Evolutionary conservation across 2,888 invertebrate species (phyloP).

Genomic region (Pollenia angustigena): DNA sequence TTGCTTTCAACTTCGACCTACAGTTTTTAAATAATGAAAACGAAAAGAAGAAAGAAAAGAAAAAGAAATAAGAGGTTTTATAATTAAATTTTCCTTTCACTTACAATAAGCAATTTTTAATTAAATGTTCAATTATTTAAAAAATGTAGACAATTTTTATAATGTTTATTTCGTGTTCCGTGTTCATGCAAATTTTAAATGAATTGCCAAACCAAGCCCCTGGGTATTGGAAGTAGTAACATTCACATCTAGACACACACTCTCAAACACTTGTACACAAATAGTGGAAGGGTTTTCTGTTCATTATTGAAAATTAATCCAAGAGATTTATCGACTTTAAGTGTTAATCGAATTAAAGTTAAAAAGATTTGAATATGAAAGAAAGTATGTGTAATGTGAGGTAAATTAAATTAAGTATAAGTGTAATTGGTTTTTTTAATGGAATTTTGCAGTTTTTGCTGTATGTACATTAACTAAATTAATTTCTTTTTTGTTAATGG

Average conservation of each 20-base stretch:
- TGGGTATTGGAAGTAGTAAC: slow-evolving; percentile 15
- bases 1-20: slow-evolving; percentile 93
- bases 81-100: slow-evolving; percentile 66
- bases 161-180: slow-evolving; percentile 50
- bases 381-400: not conserved
- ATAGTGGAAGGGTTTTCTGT: not conserved
- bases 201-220: slow-evolving; percentile 53
- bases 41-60: not conserved
- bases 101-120: slow-evolving; percentile 64
- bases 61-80: slow-evolving; percentile 27
- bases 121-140: slow-evolving; percentile 67
- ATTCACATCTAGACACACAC: slow-evolving; percentile 5
- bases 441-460: too few species aligned
- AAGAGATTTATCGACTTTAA: slow-evolving; percentile 35
- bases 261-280: not conserved
- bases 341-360: slow-evolving; percentile 52
- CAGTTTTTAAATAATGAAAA: slow-evolving; percentile 70
- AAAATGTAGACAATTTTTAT: slow-evolving; percentile 54
- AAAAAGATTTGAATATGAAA: slow-evolving; percentile 29
- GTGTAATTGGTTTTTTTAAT: not conserved
- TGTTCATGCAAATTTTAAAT: slow-evolving; percentile 51
- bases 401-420: not conserved
- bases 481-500: too few species aligned
- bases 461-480: too few species aligned
- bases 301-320: slow-evolving; percentile 22